Evolutionary conservation across 23 tunicate genomes (phyloP).

Genomic region (Halocynthia roretzi): DNA sequence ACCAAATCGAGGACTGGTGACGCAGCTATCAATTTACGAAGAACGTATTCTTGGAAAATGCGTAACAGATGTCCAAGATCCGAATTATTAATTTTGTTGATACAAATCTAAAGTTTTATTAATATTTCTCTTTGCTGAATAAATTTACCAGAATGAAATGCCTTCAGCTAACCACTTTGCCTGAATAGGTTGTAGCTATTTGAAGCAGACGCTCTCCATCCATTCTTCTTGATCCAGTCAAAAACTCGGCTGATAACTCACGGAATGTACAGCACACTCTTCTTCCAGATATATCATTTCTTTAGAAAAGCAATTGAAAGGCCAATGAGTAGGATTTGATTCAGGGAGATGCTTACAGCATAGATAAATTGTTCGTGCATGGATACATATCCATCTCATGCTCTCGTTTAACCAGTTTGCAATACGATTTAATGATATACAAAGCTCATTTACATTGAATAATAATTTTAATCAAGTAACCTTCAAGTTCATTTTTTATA

Average conservation of each 20-base stretch:
- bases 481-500: too few species aligned
- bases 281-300: slow-evolving; percentile 64
- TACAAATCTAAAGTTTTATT: too few species aligned
- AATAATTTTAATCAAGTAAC: neutral
- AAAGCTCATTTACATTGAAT: neutral
- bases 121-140: too few species aligned
- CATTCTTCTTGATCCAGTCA: slow-evolving; percentile 21
- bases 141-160: neutral
- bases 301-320: neutral
- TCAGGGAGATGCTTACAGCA: too few species aligned
- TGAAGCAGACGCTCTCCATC: slow-evolving; percentile 37
- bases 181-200: slow-evolving; percentile 56
- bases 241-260: slow-evolving; percentile 65
- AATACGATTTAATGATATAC: too few species aligned
- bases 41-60: slow-evolving; percentile 32
- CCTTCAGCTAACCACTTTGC: slow-evolving; percentile 49
- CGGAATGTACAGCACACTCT: slow-evolving; percentile 84
- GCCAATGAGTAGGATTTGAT: too few species aligned
- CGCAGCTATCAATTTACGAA: slow-evolving; percentile 55
- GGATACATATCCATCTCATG: neutral
- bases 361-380: neutral
- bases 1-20: slow-evolving; percentile 66
- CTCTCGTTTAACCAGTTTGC: too few species aligned
- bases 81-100: slow-evolving; percentile 29
- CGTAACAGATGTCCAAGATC: slow-evolving; percentile 66